Conservation (phyloP, 2,797 vertebrate species). For the Petrocephalus sullivani region DNA sequence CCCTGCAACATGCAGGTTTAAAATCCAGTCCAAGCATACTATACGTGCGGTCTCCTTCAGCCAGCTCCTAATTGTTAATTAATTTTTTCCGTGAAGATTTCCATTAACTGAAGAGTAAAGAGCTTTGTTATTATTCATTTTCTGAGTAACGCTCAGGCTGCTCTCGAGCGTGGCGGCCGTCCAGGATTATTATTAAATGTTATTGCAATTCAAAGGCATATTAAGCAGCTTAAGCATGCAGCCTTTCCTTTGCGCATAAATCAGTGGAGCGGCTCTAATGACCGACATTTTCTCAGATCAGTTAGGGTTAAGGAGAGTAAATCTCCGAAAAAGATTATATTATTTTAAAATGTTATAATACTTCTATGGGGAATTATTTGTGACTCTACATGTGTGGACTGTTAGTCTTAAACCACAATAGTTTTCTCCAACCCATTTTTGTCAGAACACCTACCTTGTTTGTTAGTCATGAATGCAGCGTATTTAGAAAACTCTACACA, state of each 20-base stretch:
- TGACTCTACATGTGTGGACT: neutral
- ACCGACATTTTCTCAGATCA: neutral
- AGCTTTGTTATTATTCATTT: conserved; percentile 1
- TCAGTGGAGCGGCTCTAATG: neutral
- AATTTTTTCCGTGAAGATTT: conserved; percentile 2
- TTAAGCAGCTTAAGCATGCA: neutral
- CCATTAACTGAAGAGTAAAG: neutral
- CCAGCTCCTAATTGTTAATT: neutral
- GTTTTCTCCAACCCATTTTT: neutral
- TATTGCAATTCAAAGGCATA: conserved; percentile 8
- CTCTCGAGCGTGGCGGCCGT: neutral
- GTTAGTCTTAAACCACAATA: neutral
- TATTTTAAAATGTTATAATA: neutral
- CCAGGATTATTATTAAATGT: conserved; percentile 5
- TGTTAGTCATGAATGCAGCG: neutral
- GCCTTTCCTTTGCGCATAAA: neutral
- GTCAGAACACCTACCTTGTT: neutral
- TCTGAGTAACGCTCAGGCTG: neutral
- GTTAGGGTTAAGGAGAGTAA: neutral
- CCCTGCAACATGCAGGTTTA: neutral
- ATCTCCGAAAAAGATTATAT: neutral
- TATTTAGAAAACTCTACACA: conserved; percentile 9
- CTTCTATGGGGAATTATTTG: neutral
- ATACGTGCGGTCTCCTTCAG: neutral
- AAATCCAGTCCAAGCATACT: neutral